These are phyloP conservation scores for Glyptemys insculpta DNA, from an alignment of 2,797 vertebrate species.

Conservation along the genomic window DNA sequence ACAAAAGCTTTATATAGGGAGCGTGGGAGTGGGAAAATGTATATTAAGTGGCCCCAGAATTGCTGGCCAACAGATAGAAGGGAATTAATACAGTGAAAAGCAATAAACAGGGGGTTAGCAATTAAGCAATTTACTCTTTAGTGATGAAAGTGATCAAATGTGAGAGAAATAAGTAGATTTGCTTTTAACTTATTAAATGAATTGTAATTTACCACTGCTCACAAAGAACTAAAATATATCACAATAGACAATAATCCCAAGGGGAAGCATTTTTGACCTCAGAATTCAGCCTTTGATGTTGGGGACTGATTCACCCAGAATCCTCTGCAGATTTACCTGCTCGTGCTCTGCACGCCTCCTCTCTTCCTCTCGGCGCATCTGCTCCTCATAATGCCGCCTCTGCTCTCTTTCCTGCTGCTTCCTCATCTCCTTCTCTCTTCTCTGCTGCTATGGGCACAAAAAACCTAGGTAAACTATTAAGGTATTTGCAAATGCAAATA, in stretches of 20 bases:
- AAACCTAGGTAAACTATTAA: slow-evolving; percentile 1
- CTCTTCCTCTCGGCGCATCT: slow-evolving; percentile 95
- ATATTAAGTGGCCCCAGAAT: not conserved
- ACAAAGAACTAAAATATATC: not conserved
- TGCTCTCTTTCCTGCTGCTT: slow-evolving; percentile 98
- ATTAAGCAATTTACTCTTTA: slow-evolving; percentile 40
- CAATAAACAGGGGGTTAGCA: not conserved
- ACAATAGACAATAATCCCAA: accelerated
- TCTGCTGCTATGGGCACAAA: slow-evolving; percentile 88
- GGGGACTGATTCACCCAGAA: not conserved
- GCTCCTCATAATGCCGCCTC: slow-evolving; percentile 94
- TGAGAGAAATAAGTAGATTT: not conserved
- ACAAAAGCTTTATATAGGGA: not conserved
- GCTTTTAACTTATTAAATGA: slow-evolving; percentile 26
- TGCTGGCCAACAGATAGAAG: slow-evolving; percentile 11
- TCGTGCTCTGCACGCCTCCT: slow-evolving; percentile 94
- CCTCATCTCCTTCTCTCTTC: slow-evolving; percentile 94
- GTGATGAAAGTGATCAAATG: not conserved
- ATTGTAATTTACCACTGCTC: not conserved
- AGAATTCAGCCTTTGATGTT: not conserved
- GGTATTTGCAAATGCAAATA: not conserved
- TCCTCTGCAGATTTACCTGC: slow-evolving; percentile 83
- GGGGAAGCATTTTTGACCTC: not conserved
- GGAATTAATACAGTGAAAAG: slow-evolving; percentile 24
- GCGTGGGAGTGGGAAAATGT: not conserved